phyloP scores from a whole-genome alignment of 2,797 vertebrate genomes.

The Tinamus major region DNA sequence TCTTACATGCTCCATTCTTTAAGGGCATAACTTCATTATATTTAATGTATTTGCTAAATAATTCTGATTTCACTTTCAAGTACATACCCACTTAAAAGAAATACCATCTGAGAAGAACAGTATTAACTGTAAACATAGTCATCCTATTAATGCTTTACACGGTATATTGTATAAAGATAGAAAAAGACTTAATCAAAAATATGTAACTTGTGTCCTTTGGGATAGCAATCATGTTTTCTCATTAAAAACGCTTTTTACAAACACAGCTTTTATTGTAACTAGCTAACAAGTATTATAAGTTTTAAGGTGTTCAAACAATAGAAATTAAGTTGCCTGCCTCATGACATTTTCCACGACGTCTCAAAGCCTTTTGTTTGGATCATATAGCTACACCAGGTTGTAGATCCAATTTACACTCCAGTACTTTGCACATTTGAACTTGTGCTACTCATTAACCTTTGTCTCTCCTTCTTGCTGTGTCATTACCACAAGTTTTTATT shows the following conservation, averaged over 20 bases:
- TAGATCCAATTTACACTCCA: slow-evolving; percentile 79
- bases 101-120: not conserved
- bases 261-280: slow-evolving; percentile 50
- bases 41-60: not conserved
- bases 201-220: not conserved
- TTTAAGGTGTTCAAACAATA: slow-evolving; percentile 74
- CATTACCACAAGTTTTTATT: slow-evolving; percentile 79
- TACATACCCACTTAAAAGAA: not conserved
- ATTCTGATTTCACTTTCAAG: not conserved
- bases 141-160: not conserved
- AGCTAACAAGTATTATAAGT: slow-evolving; percentile 60
- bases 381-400: slow-evolving; percentile 42
- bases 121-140: not conserved
- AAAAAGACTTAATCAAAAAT: slow-evolving; percentile 51
- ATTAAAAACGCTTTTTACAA: slow-evolving; percentile 44
- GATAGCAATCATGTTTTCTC: slow-evolving; percentile 24
- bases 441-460: slow-evolving; percentile 83
- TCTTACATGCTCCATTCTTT: not conserved
- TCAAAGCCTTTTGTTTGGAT: slow-evolving; percentile 71
- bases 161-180: not conserved
- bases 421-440: slow-evolving; percentile 79
- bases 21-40: not conserved
- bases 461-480: slow-evolving; percentile 76
- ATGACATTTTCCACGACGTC: slow-evolving; percentile 75
- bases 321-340: slow-evolving; percentile 81